A percentile compares a stretch with the other conserved stretches of the same genome.
These are phyloP conservation scores for Mus caroli DNA, from an alignment of 2,797 vertebrate species.

Conservation along the genomic window DNA sequence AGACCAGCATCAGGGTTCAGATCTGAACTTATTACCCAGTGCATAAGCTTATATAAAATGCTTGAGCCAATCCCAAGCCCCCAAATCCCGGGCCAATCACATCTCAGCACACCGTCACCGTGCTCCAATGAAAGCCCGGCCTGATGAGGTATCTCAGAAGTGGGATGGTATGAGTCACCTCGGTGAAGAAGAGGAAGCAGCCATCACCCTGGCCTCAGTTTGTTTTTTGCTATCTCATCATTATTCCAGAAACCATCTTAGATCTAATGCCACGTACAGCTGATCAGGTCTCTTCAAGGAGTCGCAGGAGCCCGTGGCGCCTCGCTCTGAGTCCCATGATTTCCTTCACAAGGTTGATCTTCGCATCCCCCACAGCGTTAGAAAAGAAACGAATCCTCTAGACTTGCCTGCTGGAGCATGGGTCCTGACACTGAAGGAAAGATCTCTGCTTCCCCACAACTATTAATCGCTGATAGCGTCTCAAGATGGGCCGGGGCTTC, in stretches of 20 bases:
- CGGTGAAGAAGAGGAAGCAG: background rate
- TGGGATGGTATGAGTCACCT: background rate
- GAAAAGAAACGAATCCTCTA: background rate
- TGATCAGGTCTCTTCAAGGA: background rate
- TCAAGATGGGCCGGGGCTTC: background rate
- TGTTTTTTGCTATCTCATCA: background rate
- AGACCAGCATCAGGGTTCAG: background rate
- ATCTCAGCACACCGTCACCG: background rate
- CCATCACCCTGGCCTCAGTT: background rate
- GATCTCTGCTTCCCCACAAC: background rate
- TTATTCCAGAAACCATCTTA: background rate
- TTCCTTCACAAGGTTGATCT: background rate
- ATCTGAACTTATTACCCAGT: background rate
- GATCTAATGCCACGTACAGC: background rate
- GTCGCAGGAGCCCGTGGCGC: background rate
- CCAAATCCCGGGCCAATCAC: background rate
- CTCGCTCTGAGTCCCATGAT: background rate
- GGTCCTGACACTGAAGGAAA: background rate
- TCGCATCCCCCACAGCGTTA: background rate
- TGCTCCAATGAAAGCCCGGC: background rate
- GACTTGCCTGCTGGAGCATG: background rate
- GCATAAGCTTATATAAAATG: background rate
- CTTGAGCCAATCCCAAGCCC: background rate
- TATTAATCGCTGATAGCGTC: accelerated
- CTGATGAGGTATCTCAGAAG: background rate